A percentile compares a stretch with the other conserved stretches of the same genome.
Evolutionary conservation across 2,888 invertebrate species (phyloP).

Genomic region (Lepidocyrtinus sp.): DNA sequence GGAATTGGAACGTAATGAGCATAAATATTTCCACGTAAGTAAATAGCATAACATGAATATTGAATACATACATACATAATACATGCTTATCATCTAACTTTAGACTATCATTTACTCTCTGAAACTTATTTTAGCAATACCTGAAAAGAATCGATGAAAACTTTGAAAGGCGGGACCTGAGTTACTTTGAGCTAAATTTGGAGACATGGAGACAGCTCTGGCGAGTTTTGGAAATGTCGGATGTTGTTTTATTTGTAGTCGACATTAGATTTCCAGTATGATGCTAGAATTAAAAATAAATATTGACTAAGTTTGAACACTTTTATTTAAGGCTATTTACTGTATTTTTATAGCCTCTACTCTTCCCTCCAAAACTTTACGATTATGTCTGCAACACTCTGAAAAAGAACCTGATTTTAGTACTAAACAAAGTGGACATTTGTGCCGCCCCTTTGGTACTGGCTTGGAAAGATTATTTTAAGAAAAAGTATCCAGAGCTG

Average conservation of each 20-base stretch:
- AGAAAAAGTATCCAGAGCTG: slow-evolving; percentile 80
- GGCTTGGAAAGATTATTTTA: slow-evolving; percentile 90
- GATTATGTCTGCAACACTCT: slow-evolving; percentile 82
- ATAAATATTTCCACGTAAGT: slow-evolving; percentile 84
- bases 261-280: slow-evolving; percentile 90
- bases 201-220: slow-evolving; percentile 98
- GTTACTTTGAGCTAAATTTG: slow-evolving; percentile 93
- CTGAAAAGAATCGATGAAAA: slow-evolving; percentile 79
- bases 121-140: slow-evolving; percentile 79
- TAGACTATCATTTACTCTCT: slow-evolving; percentile 29
- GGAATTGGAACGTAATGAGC: slow-evolving; percentile 84
- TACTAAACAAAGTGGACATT: slow-evolving; percentile 94
- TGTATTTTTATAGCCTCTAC: slow-evolving; percentile 72
- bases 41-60: neutral
- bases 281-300: no score
- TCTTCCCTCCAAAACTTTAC: slow-evolving; percentile 94
- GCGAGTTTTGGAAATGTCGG: slow-evolving; percentile 96
- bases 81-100: slow-evolving; percentile 33
- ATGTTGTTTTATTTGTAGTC: slow-evolving; percentile 88
- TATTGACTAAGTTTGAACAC: neutral
- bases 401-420: slow-evolving; percentile 88
- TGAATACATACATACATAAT: slow-evolving; percentile 24
- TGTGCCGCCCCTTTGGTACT: slow-evolving; percentile 85
- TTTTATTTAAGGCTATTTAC: slow-evolving; percentile 14
- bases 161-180: slow-evolving; percentile 79